phyloP scores from a whole-genome alignment of 1,140 invertebrate genomes.

The Episyrphus balteatus region DNA sequence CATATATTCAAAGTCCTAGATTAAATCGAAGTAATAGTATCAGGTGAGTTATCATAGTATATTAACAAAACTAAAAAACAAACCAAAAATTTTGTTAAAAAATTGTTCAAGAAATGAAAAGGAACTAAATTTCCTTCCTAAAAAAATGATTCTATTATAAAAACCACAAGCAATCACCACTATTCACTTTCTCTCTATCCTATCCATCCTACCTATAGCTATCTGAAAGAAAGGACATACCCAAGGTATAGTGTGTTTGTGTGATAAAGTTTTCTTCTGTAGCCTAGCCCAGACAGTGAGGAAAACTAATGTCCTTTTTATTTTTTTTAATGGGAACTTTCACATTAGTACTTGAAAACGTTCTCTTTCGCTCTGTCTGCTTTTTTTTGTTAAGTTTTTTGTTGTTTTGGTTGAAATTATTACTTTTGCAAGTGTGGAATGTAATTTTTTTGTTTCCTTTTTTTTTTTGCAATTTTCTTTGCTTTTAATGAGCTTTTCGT shows the following conservation, averaged over 20 bases:
- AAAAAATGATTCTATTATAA: neutral
- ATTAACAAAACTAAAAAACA: neutral
- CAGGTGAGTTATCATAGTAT: constrained; percentile 47
- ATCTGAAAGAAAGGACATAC: constrained; percentile 79
- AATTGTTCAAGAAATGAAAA: neutral
- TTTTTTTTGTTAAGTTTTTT: too few species aligned
- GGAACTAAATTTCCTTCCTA: neutral
- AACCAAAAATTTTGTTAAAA: constrained; percentile 1
- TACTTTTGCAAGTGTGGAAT: too few species aligned
- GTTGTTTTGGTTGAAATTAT: too few species aligned
- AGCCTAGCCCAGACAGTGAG: too few species aligned
- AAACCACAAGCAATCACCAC: too few species aligned
- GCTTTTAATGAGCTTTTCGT: neutral
- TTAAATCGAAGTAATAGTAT: constrained; percentile 87
- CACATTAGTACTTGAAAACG: too few species aligned
- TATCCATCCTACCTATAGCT: constrained; percentile 43
- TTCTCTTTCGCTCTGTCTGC: too few species aligned
- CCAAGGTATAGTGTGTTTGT: constrained; percentile 55
- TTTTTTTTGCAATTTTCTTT: too few species aligned
- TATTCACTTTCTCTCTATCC: constrained; percentile 4
- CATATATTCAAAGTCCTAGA: constrained; percentile 44
- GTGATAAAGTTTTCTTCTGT: neutral
- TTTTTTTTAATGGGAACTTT: too few species aligned
- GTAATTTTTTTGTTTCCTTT: too few species aligned
- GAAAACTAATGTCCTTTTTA: too few species aligned